phyloP scores from a whole-genome alignment of 2,888 invertebrate genomes.

The Julus scandinavius region DNA sequence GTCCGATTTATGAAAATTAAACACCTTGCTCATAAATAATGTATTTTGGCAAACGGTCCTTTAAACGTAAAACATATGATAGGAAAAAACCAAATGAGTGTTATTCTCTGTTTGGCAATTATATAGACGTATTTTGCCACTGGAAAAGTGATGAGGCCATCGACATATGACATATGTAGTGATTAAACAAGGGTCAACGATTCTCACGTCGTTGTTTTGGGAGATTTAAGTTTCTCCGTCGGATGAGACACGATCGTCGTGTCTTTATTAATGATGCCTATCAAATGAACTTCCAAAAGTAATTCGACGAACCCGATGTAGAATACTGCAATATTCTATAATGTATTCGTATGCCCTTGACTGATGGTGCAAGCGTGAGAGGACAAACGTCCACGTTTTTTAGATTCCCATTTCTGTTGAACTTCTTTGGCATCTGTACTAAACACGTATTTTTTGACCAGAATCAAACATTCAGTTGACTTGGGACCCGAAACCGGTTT shows the following conservation, averaged over 20 bases:
- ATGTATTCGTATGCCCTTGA: not conserved
- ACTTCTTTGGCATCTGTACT: no score
- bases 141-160: slow-evolving; percentile 33
- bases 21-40: no score
- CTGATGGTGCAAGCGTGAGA: not conserved
- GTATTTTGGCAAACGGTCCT: no score
- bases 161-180: not conserved
- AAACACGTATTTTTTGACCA: no score
- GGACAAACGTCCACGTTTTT: no score
- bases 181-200: slow-evolving; percentile 19
- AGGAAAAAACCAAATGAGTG: no score
- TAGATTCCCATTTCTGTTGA: no score
- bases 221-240: not conserved
- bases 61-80: no score
- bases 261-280: not conserved
- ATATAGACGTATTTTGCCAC: not conserved
- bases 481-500: no score
- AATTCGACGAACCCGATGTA: not conserved
- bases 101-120: no score
- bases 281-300: not conserved
- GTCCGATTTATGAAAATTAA: no score
- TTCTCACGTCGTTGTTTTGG: not conserved
- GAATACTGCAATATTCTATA: not conserved
- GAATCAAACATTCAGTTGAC: no score
- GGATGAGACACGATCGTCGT: not conserved